A percentile compares a stretch with the other conserved stretches of the same genome.
These are phyloP conservation scores for Bombus difficillimus DNA, from an alignment of 1,140 invertebrate genomes.

Conservation along the genomic window DNA sequence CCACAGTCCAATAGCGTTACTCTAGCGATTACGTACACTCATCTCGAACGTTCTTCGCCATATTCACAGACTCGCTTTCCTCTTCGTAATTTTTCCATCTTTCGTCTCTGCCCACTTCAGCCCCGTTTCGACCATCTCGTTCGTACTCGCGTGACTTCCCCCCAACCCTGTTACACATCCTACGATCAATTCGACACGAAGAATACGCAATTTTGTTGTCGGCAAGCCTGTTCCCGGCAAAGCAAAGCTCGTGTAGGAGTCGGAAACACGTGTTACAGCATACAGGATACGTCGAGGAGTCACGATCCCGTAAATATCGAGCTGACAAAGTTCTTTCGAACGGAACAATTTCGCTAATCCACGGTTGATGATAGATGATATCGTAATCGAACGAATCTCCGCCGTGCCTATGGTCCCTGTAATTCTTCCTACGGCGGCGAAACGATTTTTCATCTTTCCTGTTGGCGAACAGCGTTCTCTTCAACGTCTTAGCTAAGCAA, in stretches of 20 bases:
- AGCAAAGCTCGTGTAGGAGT: not conserved
- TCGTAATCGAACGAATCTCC: not conserved
- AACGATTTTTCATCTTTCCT: slow-evolving; percentile 7
- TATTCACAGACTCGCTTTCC: not conserved
- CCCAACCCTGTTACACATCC: not conserved
- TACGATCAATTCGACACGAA: not conserved
- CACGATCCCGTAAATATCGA: not conserved
- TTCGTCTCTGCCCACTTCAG: not conserved
- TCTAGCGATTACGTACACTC: slow-evolving; percentile 39
- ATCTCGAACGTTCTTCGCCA: not conserved
- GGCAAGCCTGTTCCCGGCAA: not conserved
- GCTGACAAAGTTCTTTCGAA: too few relatives aligned
- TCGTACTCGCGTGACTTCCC: not conserved
- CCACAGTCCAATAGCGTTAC: slow-evolving; percentile 51
- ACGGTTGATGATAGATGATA: not conserved
- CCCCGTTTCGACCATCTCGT: not conserved
- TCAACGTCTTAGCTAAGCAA: slow-evolving; percentile 36
- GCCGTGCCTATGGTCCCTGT: not conserved
- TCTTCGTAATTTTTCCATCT: slow-evolving; percentile 7
- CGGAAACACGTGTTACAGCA: not conserved
- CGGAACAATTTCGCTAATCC: not conserved
- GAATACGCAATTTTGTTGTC: not conserved
- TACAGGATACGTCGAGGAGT: too few relatives aligned
- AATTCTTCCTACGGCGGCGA: not conserved
- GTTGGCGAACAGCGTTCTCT: not conserved